Evolutionary conservation across 2,113 vertebrate species (phyloP).

Genomic region (Pandion haliaetus): DNA sequence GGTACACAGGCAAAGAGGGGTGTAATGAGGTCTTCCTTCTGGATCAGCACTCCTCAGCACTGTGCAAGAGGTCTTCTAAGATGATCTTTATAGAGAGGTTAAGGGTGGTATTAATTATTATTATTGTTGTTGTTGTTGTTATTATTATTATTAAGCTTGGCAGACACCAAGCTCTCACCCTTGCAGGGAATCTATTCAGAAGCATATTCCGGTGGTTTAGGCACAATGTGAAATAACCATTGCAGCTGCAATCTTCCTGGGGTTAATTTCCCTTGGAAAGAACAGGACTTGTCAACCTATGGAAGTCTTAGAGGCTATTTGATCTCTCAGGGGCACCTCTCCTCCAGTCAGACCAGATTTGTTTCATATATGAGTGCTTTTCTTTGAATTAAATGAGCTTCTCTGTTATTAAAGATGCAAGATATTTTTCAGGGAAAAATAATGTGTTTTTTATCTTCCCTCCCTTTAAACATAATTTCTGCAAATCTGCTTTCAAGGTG

Average conservation of each 20-base stretch:
- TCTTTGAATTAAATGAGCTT: not conserved
- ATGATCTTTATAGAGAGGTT: not conserved
- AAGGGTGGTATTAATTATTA: not conserved
- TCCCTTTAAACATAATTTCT: not conserved
- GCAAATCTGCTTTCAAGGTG: not conserved
- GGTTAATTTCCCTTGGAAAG: not conserved
- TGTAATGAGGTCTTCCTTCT: not conserved
- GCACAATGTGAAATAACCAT: not conserved
- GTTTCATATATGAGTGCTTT: not conserved
- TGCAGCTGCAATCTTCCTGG: not conserved
- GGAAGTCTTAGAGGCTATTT: not conserved
- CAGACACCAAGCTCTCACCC: not conserved
- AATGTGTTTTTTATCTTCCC: not conserved
- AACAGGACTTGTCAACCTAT: not conserved
- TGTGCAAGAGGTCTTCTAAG: not conserved
- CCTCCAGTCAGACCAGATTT: not conserved
- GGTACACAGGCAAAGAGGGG: not conserved
- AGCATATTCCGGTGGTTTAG: not conserved
- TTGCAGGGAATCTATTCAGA: not conserved
- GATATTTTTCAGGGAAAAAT: not conserved
- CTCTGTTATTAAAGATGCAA: not conserved
- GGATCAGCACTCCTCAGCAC: not conserved
- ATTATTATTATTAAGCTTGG: no score
- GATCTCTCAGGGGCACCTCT: not conserved
- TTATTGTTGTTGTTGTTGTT: no score